A percentile compares a stretch with the other conserved stretches of the same genome.
Conservation (phyloP, 2,888 invertebrate genomes). For the Trissolcus brochymenae region DNA sequence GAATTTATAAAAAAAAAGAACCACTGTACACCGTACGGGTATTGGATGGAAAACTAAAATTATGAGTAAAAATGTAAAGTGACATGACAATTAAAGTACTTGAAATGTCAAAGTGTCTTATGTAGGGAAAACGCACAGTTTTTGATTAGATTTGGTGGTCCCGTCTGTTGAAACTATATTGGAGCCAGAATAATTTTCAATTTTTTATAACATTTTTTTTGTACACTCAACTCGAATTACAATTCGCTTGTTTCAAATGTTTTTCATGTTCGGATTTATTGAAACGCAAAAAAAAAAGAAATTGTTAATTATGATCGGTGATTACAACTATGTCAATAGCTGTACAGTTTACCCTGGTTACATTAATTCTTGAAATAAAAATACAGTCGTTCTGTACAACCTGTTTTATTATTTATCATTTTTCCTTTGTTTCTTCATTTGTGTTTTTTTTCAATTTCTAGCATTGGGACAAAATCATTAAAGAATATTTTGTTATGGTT, state of each 20-base stretch:
- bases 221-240: not conserved
- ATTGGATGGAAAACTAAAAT: slow-evolving; percentile 45
- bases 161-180: not conserved
- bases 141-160: slow-evolving; percentile 14
- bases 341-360: slow-evolving; percentile 31
- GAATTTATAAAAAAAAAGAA: slow-evolving; percentile 49
- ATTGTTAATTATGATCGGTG: not conserved
- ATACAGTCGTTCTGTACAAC: slow-evolving; percentile 23
- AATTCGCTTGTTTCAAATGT: not conserved
- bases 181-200: not conserved
- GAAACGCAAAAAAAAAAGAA: not conserved
- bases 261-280: not conserved
- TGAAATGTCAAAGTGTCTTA: slow-evolving; percentile 36
- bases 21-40: slow-evolving; percentile 68
- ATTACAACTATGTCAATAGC: slow-evolving; percentile 29
- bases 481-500: too few relatives aligned
- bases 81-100: slow-evolving; percentile 42
- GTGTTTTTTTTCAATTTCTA: too few relatives aligned
- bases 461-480: too few relatives aligned
- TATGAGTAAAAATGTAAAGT: not conserved
- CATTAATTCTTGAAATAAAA: slow-evolving; percentile 37
- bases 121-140: slow-evolving; percentile 27
- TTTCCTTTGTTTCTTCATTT: not conserved
- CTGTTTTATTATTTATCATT: slow-evolving; percentile 20
- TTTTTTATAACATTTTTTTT: not conserved